phyloP scores from a whole-genome alignment of 2,113 vertebrate genomes.

The Microcebus griseorufus region DNA sequence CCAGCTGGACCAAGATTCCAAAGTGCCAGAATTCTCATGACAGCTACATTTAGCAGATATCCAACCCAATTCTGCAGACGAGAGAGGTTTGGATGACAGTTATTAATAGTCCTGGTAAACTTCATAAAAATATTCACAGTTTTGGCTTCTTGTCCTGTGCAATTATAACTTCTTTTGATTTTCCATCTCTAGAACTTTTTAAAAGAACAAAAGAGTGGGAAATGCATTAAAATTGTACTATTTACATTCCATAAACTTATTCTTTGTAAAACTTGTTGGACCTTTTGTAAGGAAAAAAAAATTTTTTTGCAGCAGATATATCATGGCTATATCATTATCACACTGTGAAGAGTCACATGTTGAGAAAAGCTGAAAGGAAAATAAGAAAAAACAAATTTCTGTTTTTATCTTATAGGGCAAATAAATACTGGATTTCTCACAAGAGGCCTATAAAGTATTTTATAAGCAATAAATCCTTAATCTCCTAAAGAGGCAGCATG shows the following conservation, averaged over 20 bases:
- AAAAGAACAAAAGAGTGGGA: constrained; percentile 31
- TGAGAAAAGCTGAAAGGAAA: constrained; percentile 65
- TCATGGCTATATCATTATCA: constrained; percentile 43
- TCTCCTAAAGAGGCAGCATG: constrained; percentile 40
- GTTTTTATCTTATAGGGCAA: constrained; percentile 64
- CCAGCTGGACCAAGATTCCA: constrained; percentile 9
- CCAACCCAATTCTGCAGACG: constrained; percentile 20
- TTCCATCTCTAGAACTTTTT: constrained; percentile 27
- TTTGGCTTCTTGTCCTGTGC: constrained; percentile 39
- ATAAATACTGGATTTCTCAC: constrained; percentile 73
- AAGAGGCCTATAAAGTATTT: constrained; percentile 64
- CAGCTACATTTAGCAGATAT: constrained; percentile 54
- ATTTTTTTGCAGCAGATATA: constrained; percentile 9
- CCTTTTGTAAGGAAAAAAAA: constrained; percentile 36
- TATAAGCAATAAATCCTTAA: constrained; percentile 71
- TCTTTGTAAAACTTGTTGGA: constrained; percentile 38
- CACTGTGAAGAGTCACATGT: constrained; percentile 30
- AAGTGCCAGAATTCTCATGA: constrained; percentile 37
- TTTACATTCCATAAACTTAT: constrained; percentile 57
- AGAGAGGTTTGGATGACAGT: not conserved
- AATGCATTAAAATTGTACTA: constrained; percentile 47
- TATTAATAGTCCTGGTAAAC: constrained; percentile 22
- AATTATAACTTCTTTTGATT: constrained; percentile 60
- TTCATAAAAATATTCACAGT: constrained; percentile 40
- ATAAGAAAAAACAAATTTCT: constrained; percentile 65